Evolutionary conservation across 2,888 invertebrate species (phyloP).

Genomic region (Bembecia ichneumoniformis): DNA sequence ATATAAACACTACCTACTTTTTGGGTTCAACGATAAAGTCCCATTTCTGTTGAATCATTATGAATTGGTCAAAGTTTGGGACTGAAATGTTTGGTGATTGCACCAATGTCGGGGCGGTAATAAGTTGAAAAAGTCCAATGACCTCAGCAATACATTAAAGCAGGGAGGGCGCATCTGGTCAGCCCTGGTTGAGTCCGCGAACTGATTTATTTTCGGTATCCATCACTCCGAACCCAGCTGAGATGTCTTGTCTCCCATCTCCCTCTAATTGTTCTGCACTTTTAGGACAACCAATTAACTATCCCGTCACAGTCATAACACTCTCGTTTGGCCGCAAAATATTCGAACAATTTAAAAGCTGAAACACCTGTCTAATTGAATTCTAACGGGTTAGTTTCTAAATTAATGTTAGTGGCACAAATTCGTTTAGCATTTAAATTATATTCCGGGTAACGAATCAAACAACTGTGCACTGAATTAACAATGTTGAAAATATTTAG

Average conservation of each 20-base stretch:
- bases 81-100: too few species aligned
- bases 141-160: constrained; percentile 39
- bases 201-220: constrained; percentile 64
- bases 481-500: constrained; percentile 67
- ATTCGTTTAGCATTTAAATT: constrained; percentile 70
- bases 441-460: constrained; percentile 60
- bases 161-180: constrained; percentile 43
- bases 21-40: too few species aligned
- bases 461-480: constrained; percentile 64
- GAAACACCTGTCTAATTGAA: constrained; percentile 46
- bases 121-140: constrained; percentile 32
- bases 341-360: constrained; percentile 2
- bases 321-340: neutral
- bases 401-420: constrained; percentile 59
- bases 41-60: too few species aligned
- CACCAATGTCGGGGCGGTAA: constrained; percentile 11
- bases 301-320: constrained; percentile 15
- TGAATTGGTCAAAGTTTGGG: too few species aligned
- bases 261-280: constrained; percentile 39
- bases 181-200: constrained; percentile 44
- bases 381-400: constrained; percentile 39
- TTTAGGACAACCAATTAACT: constrained; percentile 36
- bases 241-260: constrained; percentile 49
- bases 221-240: constrained; percentile 56
- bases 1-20: too few species aligned